Percentiles rank a stretch among this genome's conserved stretches.
phyloP scores from a whole-genome alignment of 2,888 invertebrate species.

The Cerceris ruficornis region DNA sequence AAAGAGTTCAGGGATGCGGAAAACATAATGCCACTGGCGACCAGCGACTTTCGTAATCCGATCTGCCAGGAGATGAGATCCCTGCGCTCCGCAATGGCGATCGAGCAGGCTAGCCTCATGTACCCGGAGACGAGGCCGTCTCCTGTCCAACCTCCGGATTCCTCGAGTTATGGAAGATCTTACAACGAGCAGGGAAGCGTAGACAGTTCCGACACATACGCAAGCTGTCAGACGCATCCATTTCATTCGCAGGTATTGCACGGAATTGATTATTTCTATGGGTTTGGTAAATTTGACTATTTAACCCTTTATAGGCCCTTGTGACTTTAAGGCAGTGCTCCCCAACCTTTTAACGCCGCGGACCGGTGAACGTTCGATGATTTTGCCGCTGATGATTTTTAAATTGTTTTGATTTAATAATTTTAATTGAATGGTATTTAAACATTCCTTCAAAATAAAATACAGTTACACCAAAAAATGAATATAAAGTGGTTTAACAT shows the following conservation, averaged over 20 bases:
- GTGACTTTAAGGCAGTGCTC: not conserved
- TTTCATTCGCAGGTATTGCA: constrained; percentile 88
- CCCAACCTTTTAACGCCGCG: no score
- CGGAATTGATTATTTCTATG: constrained; percentile 12
- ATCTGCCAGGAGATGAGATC: constrained; percentile 91
- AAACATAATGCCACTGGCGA: constrained; percentile 92
- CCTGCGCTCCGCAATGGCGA: constrained; percentile 73
- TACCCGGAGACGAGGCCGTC: constrained; percentile 50
- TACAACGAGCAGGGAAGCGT: constrained; percentile 83
- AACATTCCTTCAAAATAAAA: no score
- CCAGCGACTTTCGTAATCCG: constrained; percentile 92
- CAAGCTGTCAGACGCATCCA: constrained; percentile 97
- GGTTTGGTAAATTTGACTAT: not conserved
- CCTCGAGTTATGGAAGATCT: constrained; percentile 69
- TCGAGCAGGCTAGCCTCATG: constrained; percentile 21
- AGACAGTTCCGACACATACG: constrained; percentile 95
- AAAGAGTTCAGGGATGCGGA: constrained; percentile 96
- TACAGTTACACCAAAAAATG: no score
- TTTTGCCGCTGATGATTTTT: no score
- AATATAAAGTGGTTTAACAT: no score
- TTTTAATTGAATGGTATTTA: no score
- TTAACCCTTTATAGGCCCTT: not conserved
- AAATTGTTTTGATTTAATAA: no score
- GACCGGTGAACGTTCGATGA: no score
- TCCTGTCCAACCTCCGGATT: constrained; percentile 57